Percentiles rank a stretch among this genome's conserved stretches.
Conservation (phyloP, 2,888 invertebrate genomes). For the Nineta flava region DNA sequence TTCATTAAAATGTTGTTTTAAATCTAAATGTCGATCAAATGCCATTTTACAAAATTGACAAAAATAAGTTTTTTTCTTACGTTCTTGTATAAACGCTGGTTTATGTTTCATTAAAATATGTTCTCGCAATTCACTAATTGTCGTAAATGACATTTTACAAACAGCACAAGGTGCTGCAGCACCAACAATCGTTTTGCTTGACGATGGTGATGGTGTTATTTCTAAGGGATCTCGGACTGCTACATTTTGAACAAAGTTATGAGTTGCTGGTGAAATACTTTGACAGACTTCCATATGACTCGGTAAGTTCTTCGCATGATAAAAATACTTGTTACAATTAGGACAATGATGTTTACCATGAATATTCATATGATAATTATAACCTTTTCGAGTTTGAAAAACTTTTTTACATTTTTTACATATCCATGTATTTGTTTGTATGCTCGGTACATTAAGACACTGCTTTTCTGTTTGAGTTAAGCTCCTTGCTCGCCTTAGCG, state of each 20-base stretch:
- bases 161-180: slow-evolving; percentile 20
- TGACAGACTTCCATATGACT: background rate
- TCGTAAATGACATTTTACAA: slow-evolving; percentile 28
- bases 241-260: background rate
- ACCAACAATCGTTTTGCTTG: background rate
- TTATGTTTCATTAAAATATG: background rate
- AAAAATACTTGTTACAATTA: background rate
- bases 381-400: background rate
- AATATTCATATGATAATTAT: background rate
- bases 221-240: background rate
- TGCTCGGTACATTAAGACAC: background rate
- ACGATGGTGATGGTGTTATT: background rate
- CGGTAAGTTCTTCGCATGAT: background rate
- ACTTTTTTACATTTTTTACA: background rate
- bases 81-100: background rate
- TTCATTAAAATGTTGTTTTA: background rate
- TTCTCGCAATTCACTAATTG: slow-evolving; percentile 21
- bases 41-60: background rate
- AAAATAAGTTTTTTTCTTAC: background rate
- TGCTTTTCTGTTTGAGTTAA: too few relatives aligned
- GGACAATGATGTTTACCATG: background rate
- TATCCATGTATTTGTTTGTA: background rate
- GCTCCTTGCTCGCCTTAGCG: background rate
- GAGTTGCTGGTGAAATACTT: background rate
- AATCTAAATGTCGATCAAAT: background rate